Evolutionary conservation across 1,140 invertebrate species (phyloP).

Genomic region (Halesus radiatus): DNA sequence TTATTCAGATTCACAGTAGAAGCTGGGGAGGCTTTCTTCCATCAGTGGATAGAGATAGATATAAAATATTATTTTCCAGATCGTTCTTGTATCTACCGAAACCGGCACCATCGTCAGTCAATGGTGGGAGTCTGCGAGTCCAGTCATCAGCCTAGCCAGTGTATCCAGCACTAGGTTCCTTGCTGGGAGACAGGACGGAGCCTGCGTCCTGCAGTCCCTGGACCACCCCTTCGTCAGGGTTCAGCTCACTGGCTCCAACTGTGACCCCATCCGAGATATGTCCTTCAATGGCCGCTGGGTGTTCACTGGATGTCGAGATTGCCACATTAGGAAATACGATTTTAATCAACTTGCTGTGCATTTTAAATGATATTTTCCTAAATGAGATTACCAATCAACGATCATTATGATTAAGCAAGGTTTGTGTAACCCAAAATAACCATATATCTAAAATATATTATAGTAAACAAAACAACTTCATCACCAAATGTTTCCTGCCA

Average conservation of each 20-base stretch:
- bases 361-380: conserved; percentile 31
- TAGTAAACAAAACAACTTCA: too few relatives aligned
- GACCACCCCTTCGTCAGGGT: conserved; percentile 64
- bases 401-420: too few relatives aligned
- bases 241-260: conserved; percentile 78
- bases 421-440: too few relatives aligned
- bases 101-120: conserved; percentile 61
- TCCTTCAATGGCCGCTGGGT: conserved; percentile 71
- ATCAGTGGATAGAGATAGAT: too few relatives aligned
- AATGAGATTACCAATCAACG: too few relatives aligned
- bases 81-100: conserved; percentile 61
- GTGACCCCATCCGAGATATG: conserved; percentile 76
- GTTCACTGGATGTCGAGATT: conserved; percentile 72
- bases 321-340: conserved; percentile 71
- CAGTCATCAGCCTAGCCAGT: conserved; percentile 63
- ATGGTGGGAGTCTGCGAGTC: conserved; percentile 68
- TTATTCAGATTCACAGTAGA: too few relatives aligned
- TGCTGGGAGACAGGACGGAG: conserved; percentile 73
- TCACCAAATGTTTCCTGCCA: too few relatives aligned
- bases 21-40: too few relatives aligned
- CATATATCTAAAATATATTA: too few relatives aligned
- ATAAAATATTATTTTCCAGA: conserved; percentile 52
- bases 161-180: conserved; percentile 65
- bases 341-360: conserved; percentile 43
- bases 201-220: conserved; percentile 68